Conservation (phyloP, 2,797 vertebrate species). For the Salmo trutta region DNA sequence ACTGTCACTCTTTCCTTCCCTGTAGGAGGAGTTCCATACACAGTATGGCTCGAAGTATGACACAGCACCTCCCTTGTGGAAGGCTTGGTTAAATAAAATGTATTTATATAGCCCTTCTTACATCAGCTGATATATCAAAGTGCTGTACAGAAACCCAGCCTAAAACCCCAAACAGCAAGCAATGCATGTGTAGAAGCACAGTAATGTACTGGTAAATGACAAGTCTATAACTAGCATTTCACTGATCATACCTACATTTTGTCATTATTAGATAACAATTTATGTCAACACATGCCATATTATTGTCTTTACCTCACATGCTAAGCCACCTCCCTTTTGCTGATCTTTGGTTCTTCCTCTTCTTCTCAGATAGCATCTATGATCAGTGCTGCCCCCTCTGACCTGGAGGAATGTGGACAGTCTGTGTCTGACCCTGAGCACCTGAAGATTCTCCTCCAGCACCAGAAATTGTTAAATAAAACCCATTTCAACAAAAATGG, state of each 20-base stretch:
- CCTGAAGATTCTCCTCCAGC: conserved; percentile 35
- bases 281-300: background rate
- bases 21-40: conserved; percentile 77
- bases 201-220: conserved; percentile 17
- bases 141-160: too few species aligned
- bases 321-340: background rate
- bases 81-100: conserved; percentile 68
- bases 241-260: background rate
- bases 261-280: background rate
- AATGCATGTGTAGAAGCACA: too few species aligned
- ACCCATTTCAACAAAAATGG: conserved; percentile 20
- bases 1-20: conserved; percentile 21
- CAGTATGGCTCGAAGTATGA: conserved; percentile 81
- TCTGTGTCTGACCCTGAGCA: conserved; percentile 51
- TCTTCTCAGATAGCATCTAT: conserved; percentile 15
- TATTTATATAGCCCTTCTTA: too few species aligned
- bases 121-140: too few species aligned
- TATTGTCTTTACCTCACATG: background rate
- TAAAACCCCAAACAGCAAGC: too few species aligned
- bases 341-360: background rate
- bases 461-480: conserved; percentile 34
- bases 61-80: conserved; percentile 76
- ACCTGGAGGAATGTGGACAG: conserved; percentile 43
- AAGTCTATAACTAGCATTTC: background rate
- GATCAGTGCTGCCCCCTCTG: conserved; percentile 33